These are phyloP conservation scores for Ophion slaviceki DNA, from an alignment of 2,888 invertebrate genomes.

Conservation along the genomic window DNA sequence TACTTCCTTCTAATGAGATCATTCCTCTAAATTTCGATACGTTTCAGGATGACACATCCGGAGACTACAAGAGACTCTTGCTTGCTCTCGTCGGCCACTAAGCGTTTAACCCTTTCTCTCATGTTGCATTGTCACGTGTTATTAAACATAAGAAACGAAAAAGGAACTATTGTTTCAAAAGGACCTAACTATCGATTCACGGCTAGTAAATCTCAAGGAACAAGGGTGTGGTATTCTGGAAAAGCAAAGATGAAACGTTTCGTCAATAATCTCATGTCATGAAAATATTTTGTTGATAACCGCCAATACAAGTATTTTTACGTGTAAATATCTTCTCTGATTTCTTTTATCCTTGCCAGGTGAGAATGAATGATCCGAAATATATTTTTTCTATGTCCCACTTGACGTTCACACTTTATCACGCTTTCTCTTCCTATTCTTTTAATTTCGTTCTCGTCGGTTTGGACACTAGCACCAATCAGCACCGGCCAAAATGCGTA, in stretches of 20 bases:
- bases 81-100: constrained; percentile 87
- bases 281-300: constrained; percentile 57
- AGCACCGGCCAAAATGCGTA: background rate
- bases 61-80: constrained; percentile 94
- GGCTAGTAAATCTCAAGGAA: constrained; percentile 54
- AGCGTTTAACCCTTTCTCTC: constrained; percentile 65
- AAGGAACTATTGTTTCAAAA: constrained; percentile 35
- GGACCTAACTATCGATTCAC: constrained; percentile 60
- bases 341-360: constrained; percentile 26
- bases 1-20: constrained; percentile 30
- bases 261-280: constrained; percentile 44
- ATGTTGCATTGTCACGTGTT: constrained; percentile 56
- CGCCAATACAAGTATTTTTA: constrained; percentile 61
- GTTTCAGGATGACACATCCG: constrained; percentile 93
- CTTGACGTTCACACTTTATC: background rate
- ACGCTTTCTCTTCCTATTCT: constrained; percentile 28
- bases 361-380: constrained; percentile 44
- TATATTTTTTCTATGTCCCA: background rate
- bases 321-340: constrained; percentile 50
- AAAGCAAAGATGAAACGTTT: constrained; percentile 6
- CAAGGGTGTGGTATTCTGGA: constrained; percentile 34
- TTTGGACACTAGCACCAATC: background rate
- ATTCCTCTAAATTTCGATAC: constrained; percentile 70
- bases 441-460: background rate
- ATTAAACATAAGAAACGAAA: constrained; percentile 28